A percentile compares a stretch with the other conserved stretches of the same genome.
phyloP scores from a whole-genome alignment of 2,888 invertebrate genomes.

The Ormyrus labotus region DNA sequence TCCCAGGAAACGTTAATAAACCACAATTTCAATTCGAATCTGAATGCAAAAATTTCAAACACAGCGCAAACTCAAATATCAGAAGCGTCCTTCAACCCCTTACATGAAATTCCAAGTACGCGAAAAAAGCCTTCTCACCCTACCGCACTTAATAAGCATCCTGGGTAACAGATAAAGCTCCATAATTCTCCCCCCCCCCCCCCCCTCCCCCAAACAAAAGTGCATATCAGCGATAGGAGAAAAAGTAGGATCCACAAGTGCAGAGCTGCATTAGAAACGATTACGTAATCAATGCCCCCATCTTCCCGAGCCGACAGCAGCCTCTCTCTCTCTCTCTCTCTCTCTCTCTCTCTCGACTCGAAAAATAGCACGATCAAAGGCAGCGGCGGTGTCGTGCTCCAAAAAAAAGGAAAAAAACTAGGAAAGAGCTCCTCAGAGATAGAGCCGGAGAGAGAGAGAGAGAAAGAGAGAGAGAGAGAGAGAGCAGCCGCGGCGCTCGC shows the following conservation, averaged over 20 bases:
- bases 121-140: too few species aligned
- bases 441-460: conserved; percentile 6
- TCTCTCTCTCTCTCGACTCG: neutral
- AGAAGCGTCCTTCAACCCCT: too few species aligned
- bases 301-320: neutral
- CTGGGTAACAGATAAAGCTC: neutral
- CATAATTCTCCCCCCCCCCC: too few species aligned
- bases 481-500: neutral
- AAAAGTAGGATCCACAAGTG: too few species aligned
- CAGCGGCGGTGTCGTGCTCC: neutral
- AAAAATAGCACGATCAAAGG: conserved; percentile 49
- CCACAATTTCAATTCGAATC: too few species aligned
- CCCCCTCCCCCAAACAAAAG: neutral
- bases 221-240: neutral
- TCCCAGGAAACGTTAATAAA: neutral
- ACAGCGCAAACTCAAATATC: too few species aligned
- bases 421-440: conserved; percentile 8
- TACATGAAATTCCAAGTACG: too few species aligned
- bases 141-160: neutral
- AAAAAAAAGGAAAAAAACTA: conserved; percentile 11
- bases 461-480: conserved; percentile 1
- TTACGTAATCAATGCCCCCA: conserved; percentile 35
- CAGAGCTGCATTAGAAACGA: conserved; percentile 2
- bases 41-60: too few species aligned
- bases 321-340: too few species aligned